Conservation (phyloP, 1,140 invertebrate species). For the Caenorhabditis remanei region DNA sequence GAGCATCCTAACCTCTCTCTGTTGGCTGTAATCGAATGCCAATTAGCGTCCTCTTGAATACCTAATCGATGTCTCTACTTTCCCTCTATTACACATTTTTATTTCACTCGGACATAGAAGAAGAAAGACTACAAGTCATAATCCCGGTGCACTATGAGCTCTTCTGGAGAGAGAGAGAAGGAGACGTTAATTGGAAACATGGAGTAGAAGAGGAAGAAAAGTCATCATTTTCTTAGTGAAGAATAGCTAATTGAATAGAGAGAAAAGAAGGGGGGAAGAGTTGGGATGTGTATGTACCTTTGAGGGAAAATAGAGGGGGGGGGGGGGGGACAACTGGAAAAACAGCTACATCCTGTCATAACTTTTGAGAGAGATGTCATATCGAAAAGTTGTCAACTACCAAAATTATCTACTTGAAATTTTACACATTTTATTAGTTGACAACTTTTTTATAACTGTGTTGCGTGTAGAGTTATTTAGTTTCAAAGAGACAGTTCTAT, state of each 20-base stretch:
- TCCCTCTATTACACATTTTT: neutral
- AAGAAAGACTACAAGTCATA: slow-evolving; percentile 33
- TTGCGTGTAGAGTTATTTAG: too few species aligned
- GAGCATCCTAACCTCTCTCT: too few species aligned
- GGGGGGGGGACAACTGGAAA: too few species aligned
- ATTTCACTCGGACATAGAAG: neutral
- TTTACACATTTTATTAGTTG: too few species aligned
- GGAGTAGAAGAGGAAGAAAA: neutral
- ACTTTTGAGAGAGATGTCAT: too few species aligned
- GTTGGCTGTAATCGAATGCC: slow-evolving; percentile 38
- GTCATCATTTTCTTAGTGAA: slow-evolving; percentile 13
- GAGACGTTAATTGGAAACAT: slow-evolving; percentile 43
- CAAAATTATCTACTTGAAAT: too few species aligned
- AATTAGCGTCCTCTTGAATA: slow-evolving; percentile 49
- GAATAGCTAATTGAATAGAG: slow-evolving; percentile 17
- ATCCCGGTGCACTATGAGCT: slow-evolving; percentile 35
- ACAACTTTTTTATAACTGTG: too few species aligned
- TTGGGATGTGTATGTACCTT: neutral
- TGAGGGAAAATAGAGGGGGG: too few species aligned
- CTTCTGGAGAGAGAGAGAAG: neutral
- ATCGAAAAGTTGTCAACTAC: too few species aligned
- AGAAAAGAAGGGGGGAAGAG: neutral
- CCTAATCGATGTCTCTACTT: slow-evolving; percentile 49
- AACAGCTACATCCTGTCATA: too few species aligned
- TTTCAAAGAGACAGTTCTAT: too few species aligned